These are phyloP conservation scores for Drosophila borealis DNA, from an alignment of 2,888 invertebrate genomes.

Conservation along the genomic window DNA sequence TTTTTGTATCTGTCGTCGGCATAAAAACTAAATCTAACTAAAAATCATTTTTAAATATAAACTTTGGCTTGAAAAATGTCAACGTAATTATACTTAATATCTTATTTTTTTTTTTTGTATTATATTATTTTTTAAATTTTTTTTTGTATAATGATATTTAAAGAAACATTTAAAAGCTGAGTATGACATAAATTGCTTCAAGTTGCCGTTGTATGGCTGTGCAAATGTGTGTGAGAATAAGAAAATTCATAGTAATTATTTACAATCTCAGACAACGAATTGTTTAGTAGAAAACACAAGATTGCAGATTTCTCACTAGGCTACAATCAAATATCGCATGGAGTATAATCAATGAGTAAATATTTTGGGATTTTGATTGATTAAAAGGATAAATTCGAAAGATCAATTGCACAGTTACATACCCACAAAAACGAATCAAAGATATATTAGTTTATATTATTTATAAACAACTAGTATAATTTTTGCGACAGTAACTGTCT, in stretches of 20 bases:
- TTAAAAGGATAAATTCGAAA: constrained; percentile 45
- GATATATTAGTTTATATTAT: constrained; percentile 36
- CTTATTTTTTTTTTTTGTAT: constrained; percentile 41
- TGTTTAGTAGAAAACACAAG: constrained; percentile 33
- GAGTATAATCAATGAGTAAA: constrained; percentile 40
- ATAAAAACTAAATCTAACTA: constrained; percentile 72
- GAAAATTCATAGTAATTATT: constrained; percentile 55
- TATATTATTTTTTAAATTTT: constrained; percentile 17
- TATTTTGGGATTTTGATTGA: constrained; percentile 21
- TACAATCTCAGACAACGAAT: constrained; percentile 61
- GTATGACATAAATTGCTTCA: constrained; percentile 70
- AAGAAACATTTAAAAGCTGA: constrained; percentile 58
- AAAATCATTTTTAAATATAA: constrained; percentile 76
- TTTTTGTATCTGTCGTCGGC: constrained; percentile 55
- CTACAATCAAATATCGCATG: constrained; percentile 37
- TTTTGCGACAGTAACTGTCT: constrained; percentile 72
- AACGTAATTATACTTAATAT: constrained; percentile 71
- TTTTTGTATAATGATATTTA: constrained; percentile 22
- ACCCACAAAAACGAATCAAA: constrained; percentile 65
- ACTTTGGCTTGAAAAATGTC: constrained; percentile 83
- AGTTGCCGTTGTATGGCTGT: constrained; percentile 38
- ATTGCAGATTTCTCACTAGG: constrained; percentile 5
- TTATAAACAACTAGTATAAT: constrained; percentile 72
- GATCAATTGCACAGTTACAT: constrained; percentile 76
- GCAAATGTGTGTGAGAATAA: constrained; percentile 33